phyloP scores from a whole-genome alignment of 1,140 invertebrate genomes.

The Cylas formicarius region DNA sequence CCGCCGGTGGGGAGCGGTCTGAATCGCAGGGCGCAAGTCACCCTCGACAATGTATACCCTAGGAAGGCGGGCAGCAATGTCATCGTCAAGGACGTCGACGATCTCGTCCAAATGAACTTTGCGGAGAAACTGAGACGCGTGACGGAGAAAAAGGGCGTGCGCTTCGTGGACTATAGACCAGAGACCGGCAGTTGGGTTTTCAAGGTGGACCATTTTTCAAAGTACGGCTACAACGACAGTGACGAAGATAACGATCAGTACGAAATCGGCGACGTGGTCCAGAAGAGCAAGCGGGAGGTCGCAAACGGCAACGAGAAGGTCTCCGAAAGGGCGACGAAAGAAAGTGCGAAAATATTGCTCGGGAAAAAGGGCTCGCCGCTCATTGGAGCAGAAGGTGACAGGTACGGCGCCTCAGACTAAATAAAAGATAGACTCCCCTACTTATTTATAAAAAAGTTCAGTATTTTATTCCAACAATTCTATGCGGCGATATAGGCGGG shows the following conservation, averaged over 20 bases:
- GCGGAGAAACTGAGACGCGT: conserved; percentile 76
- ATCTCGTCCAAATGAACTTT: conserved; percentile 77
- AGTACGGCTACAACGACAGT: conserved; percentile 87
- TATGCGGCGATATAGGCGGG: too few species aligned
- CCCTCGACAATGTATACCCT: conserved; percentile 92
- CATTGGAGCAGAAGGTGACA: too few species aligned
- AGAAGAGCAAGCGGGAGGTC: conserved; percentile 15
- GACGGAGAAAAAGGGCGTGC: conserved; percentile 77
- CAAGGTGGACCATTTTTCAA: conserved; percentile 89
- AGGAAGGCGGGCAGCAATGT: conserved; percentile 74
- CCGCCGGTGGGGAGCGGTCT: conserved; percentile 74
- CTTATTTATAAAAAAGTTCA: too few species aligned
- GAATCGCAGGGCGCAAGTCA: conserved; percentile 88
- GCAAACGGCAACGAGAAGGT: conserved; percentile 7
- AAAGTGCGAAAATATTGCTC: conserved; percentile 2
- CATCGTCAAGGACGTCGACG: conserved; percentile 73
- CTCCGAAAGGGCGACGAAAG: conserved; percentile 7
- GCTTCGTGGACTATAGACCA: conserved; percentile 90
- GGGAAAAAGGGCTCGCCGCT: too few species aligned
- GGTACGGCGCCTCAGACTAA: too few species aligned
- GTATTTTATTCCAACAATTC: too few species aligned
- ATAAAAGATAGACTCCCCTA: too few species aligned
- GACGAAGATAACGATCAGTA: conserved; percentile 69
- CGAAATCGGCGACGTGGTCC: conserved; percentile 4
- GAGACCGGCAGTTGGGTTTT: conserved; percentile 95